Percentiles rank a stretch among this genome's conserved stretches.
These are phyloP conservation scores for Oncorhynchus tshawytscha DNA, from an alignment of 2,113 vertebrate genomes.

Conservation along the genomic window DNA sequence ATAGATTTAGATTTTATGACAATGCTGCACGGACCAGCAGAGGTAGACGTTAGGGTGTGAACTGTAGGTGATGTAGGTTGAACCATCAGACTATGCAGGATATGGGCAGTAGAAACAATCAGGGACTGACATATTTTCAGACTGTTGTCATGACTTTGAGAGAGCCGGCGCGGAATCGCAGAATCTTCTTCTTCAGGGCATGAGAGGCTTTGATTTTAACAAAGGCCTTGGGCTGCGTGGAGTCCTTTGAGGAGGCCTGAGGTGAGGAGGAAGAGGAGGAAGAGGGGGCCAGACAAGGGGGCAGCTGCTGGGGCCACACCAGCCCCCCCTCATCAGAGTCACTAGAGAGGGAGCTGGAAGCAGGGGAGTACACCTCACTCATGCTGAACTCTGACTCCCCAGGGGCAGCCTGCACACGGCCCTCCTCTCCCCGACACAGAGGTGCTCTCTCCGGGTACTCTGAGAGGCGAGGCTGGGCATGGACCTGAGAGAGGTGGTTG, in stretches of 20 bases:
- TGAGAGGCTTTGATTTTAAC: constrained; percentile 93
- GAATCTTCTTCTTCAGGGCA: constrained; percentile 90
- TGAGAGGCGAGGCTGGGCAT: constrained; percentile 41
- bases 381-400: constrained; percentile 79
- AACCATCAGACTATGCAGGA: neutral
- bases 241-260: constrained; percentile 46
- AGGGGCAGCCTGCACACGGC: constrained; percentile 29
- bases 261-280: constrained; percentile 64
- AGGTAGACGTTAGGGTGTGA: constrained; percentile 34
- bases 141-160: constrained; percentile 94
- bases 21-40: constrained; percentile 9
- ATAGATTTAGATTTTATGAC: neutral
- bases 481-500: constrained; percentile 38
- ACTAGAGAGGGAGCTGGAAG: constrained; percentile 82
- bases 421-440: constrained; percentile 57
- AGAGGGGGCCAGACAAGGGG: constrained; percentile 73
- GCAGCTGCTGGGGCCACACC: constrained; percentile 91
- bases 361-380: constrained; percentile 81
- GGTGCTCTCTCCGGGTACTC: constrained; percentile 65
- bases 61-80: neutral
- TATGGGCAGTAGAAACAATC: neutral
- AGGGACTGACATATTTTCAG: constrained; percentile 53
- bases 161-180: constrained; percentile 87
- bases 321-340: constrained; percentile 86
- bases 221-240: constrained; percentile 78